Conservation (phyloP, 2,888 invertebrate species). For the Chouioia cunea region DNA sequence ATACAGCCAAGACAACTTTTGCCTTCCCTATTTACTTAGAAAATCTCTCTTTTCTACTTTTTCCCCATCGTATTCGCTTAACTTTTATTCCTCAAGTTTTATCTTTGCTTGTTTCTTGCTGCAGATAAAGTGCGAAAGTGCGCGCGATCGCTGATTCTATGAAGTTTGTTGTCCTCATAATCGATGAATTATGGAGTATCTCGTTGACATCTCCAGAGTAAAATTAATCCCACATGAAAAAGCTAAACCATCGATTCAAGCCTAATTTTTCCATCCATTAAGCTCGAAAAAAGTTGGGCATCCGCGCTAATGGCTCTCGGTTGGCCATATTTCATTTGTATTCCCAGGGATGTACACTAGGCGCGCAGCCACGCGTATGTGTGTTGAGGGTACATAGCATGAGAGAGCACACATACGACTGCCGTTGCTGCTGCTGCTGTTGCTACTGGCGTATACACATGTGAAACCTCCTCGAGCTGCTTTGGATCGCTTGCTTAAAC, state of each 20-base stretch:
- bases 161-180: too few species aligned
- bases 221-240: too few species aligned
- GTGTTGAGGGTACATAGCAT: conserved; percentile 14
- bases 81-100: conserved; percentile 11
- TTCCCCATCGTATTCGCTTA: background rate
- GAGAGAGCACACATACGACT: too few species aligned
- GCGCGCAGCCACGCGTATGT: conserved; percentile 31
- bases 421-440: too few species aligned
- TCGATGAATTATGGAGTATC: too few species aligned
- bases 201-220: too few species aligned
- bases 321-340: conserved; percentile 41
- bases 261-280: conserved; percentile 39
- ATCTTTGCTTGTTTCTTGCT: background rate
- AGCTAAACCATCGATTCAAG: background rate
- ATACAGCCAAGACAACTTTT: conserved; percentile 31
- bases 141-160: too few species aligned
- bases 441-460: too few species aligned
- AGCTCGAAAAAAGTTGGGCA: conserved; percentile 28
- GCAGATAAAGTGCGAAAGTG: too few species aligned
- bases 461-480: conserved; percentile 20
- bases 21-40: conserved; percentile 36
- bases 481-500: conserved; percentile 43
- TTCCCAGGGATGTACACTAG: conserved; percentile 24
- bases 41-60: background rate
- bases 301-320: conserved; percentile 34